A percentile compares a stretch with the other conserved stretches of the same genome.
These are phyloP conservation scores for Nylanderia fulva DNA, from an alignment of 1,140 invertebrate genomes.

Conservation along the genomic window DNA sequence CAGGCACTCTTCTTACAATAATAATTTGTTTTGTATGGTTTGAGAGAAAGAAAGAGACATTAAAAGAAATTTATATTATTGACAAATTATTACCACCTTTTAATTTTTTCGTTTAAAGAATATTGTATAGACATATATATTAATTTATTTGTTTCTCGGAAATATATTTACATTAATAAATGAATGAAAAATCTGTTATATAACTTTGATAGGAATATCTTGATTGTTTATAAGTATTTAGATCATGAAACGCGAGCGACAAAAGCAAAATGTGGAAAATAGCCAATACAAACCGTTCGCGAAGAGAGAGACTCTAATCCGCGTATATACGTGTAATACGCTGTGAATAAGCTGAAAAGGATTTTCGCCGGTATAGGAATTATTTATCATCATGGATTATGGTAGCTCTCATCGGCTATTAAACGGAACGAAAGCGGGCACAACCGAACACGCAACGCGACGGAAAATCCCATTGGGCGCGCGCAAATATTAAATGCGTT, in stretches of 20 bases:
- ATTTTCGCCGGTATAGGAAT: conserved; percentile 71
- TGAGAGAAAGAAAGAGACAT: not conserved
- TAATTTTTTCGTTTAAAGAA: not conserved
- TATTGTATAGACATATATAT: not conserved
- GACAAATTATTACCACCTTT: not conserved
- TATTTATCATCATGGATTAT: conserved; percentile 77
- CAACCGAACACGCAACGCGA: conserved; percentile 47
- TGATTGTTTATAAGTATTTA: conserved; percentile 10
- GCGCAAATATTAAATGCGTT: conserved; percentile 62
- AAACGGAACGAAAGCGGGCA: conserved; percentile 71
- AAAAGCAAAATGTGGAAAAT: conserved; percentile 43
- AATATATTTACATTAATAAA: not conserved
- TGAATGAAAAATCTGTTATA: not conserved
- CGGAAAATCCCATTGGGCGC: conserved; percentile 65
- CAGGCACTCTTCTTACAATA: not conserved
- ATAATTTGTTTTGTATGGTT: not conserved
- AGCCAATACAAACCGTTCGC: not conserved
- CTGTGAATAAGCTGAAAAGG: conserved; percentile 72
- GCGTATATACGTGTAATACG: conserved; percentile 40
- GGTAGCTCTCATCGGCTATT: conserved; percentile 70
- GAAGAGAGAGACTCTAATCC: conserved; percentile 63
- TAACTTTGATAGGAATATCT: conserved; percentile 8
- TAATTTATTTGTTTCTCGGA: not conserved
- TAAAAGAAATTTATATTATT: not conserved
- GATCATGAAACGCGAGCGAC: conserved; percentile 9